phyloP scores from a whole-genome alignment of 2,888 invertebrate genomes.

The Leucophora obtusa region DNA sequence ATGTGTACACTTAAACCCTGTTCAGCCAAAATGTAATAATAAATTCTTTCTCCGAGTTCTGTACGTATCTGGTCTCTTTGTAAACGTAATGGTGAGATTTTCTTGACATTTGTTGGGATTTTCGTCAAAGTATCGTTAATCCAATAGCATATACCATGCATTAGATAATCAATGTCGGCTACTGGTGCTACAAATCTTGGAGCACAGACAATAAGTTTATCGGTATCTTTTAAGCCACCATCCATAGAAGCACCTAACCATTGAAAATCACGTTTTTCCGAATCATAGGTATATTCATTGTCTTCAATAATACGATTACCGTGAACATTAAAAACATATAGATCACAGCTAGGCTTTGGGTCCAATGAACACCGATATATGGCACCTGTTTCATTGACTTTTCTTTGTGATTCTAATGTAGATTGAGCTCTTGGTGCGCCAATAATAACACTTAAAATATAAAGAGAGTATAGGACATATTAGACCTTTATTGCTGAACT shows the following conservation, averaged over 20 bases:
- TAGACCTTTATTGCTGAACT: too few relatives aligned
- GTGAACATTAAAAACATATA: slow-evolving; percentile 76
- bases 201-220: slow-evolving; percentile 79
- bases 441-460: slow-evolving; percentile 78
- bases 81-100: slow-evolving; percentile 76
- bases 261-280: slow-evolving; percentile 78
- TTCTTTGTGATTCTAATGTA: slow-evolving; percentile 74
- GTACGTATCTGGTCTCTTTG: slow-evolving; percentile 71
- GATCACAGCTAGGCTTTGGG: slow-evolving; percentile 72
- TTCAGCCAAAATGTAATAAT: slow-evolving; percentile 76
- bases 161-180: slow-evolving; percentile 71
- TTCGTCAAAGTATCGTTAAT: slow-evolving; percentile 73
- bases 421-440: slow-evolving; percentile 81
- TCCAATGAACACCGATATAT: slow-evolving; percentile 79
- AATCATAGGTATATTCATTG: slow-evolving; percentile 74
- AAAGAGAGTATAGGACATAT: slow-evolving; percentile 2
- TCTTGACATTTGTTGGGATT: slow-evolving; percentile 70
- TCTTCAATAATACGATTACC: slow-evolving; percentile 73
- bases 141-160: slow-evolving; percentile 79
- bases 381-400: slow-evolving; percentile 80
- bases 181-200: slow-evolving; percentile 74
- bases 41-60: slow-evolving; percentile 63
- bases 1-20: slow-evolving; percentile 78
- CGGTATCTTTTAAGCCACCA: slow-evolving; percentile 76
- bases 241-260: slow-evolving; percentile 80